Base-by-base conservation (phyloP, 2,797 vertebrate genomes). In the Spondyliosoma cantharus region DNA sequence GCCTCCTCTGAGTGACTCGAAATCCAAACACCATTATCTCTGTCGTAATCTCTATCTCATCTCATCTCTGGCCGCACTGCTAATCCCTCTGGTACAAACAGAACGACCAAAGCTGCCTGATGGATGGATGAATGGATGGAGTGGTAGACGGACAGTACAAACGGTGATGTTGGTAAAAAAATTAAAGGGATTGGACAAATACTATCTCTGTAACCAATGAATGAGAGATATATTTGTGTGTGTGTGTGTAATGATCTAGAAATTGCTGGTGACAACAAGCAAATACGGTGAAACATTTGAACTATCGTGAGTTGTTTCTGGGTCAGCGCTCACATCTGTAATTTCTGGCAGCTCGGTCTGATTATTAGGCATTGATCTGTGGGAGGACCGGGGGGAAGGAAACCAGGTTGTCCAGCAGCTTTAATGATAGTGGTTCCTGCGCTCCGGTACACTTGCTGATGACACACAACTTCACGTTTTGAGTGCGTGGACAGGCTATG, bases 41-140 rank as follows among this genome's bases (percentile, higher is more conserved):
- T 91, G 81, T 81, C 71, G 19, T 93, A 93, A 94, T 93, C 91
- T 92, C 88, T 79, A 92, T 91, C 81, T 93, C 82, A 91, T 92
- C 89, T 92, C 88, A 83, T 90, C 81, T 85, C 85, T 87, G 76
- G 75, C 82, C 75, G 90, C 67, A 62, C 81, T 78, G 57, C 73
- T 93, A 92, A 94, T 94, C 89, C 86, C 80, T 76, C 48, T 67
- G 73, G 59, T 62, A 58, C 87, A 86, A 87, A 84, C 74, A 85
- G 37, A 86, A 71, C 0, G 20, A 70, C 62, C 57, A 53, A 83
- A 83, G 75, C 73, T 82, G 81, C 64, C 50, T 69, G 73, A 73
- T 78, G 49, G 46, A 82, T 42, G 71, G 52, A 71, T 71, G 64
- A 64, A 78, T 64, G 56, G 37, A 81, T 71, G 19, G 17, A 74